These are phyloP conservation scores for Cirrhinus molitorella DNA, from an alignment of 2,797 vertebrate species.

Conservation along the genomic window DNA sequence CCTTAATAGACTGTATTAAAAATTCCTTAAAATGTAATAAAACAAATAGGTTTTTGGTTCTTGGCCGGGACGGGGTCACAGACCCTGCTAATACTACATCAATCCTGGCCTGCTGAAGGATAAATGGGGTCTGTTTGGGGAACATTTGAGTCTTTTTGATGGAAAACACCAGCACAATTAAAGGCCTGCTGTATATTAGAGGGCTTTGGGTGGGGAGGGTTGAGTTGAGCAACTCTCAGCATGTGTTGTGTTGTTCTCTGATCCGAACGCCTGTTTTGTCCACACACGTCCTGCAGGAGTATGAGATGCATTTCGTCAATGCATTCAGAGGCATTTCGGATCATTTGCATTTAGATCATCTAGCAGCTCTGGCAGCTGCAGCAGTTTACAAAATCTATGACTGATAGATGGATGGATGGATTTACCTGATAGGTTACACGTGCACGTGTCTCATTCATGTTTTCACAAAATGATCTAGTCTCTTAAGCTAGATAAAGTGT, in stretches of 20 bases:
- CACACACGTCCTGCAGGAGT: conserved; percentile 16
- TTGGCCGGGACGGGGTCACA: conserved; percentile 64
- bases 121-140: conserved; percentile 75
- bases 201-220: conserved; percentile 65
- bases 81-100: conserved; percentile 73
- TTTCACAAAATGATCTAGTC: conserved; percentile 2
- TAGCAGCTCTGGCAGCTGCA: conserved; percentile 8
- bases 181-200: conserved; percentile 79
- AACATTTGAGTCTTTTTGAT: conserved; percentile 82
- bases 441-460: not conserved
- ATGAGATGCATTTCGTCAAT: conserved; percentile 22
- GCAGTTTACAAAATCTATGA: conserved; percentile 34
- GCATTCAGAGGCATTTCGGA: conserved; percentile 6
- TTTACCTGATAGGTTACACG: conserved; percentile 15
- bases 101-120: conserved; percentile 76
- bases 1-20: conserved; percentile 99
- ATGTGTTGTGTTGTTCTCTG: conserved; percentile 49
- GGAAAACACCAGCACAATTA: conserved; percentile 79
- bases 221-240: conserved; percentile 47
- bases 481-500: conserved; percentile 3
- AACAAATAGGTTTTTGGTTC: conserved; percentile 78
- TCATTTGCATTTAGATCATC: conserved; percentile 55
- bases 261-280: conserved; percentile 30
- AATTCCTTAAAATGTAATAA: conserved; percentile 93
- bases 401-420: conserved; percentile 27